Conservation (phyloP, 2,797 vertebrate species). For the Oryzias sinensis region DNA sequence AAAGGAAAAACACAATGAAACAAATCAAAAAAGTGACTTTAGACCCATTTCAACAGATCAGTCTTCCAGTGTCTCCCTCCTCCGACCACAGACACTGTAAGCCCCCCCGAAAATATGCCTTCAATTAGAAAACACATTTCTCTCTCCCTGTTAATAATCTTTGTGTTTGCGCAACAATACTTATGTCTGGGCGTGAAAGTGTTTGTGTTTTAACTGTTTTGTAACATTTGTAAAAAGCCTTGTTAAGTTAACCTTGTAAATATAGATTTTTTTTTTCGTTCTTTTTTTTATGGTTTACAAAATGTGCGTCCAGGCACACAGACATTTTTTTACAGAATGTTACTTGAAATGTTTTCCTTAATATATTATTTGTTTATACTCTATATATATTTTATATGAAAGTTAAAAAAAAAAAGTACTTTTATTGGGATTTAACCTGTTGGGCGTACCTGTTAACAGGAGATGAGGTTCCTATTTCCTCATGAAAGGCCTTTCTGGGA, state of each 20-base stretch:
- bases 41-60: slow-evolving; percentile 35
- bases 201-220: slow-evolving; percentile 72
- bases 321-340: slow-evolving; percentile 77
- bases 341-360: slow-evolving; percentile 83
- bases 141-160: slow-evolving; percentile 58
- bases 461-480: slow-evolving; percentile 60
- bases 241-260: slow-evolving; percentile 86
- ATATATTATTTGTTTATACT: slow-evolving; percentile 74
- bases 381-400: slow-evolving; percentile 79
- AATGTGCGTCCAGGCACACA: slow-evolving; percentile 70
- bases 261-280: slow-evolving; percentile 65
- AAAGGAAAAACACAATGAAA: neutral
- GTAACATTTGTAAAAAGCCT: slow-evolving; percentile 87
- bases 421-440: slow-evolving; percentile 74
- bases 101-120: slow-evolving; percentile 1
- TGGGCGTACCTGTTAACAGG: slow-evolving; percentile 71
- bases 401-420: slow-evolving; percentile 58
- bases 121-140: slow-evolving; percentile 9
- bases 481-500: slow-evolving; percentile 70
- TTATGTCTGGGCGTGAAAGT: slow-evolving; percentile 59
- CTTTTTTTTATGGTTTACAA: slow-evolving; percentile 80
- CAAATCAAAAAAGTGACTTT: neutral
- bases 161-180: slow-evolving; percentile 54
- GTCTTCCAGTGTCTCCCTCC: slow-evolving; percentile 43
- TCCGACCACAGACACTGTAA: slow-evolving; percentile 50